These are phyloP conservation scores for Pseudachorutes palmiensis DNA, from an alignment of 1,140 invertebrate species.

Conservation along the genomic window DNA sequence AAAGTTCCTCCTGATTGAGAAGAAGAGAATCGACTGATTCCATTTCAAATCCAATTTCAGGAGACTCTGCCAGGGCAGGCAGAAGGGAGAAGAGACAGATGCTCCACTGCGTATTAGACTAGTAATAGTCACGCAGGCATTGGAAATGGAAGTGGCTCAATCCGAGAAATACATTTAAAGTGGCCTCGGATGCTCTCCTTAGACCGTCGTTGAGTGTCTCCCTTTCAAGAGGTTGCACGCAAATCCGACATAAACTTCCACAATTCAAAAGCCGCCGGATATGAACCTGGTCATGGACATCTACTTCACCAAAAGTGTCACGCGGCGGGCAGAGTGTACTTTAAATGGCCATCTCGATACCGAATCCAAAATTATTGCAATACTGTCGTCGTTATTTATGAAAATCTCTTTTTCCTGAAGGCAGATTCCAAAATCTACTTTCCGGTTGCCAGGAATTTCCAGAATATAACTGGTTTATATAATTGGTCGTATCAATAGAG, in stretches of 20 bases:
- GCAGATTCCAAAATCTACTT: not conserved
- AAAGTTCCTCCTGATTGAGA: too few relatives aligned
- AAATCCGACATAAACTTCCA: too few relatives aligned
- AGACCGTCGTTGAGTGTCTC: too few relatives aligned
- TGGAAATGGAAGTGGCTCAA: not conserved
- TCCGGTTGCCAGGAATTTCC: too few relatives aligned
- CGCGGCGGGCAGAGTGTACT: not conserved
- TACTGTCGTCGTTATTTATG: not conserved
- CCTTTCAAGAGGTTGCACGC: not conserved
- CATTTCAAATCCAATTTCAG: conserved; percentile 6
- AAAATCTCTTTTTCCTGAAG: not conserved
- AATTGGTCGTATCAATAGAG: too few relatives aligned
- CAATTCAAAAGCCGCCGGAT: not conserved
- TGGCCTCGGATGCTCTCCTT: not conserved
- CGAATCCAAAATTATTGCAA: not conserved
- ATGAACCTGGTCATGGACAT: not conserved
- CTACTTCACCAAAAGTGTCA: not conserved
- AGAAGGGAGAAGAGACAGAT: not conserved
- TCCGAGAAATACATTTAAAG: not conserved
- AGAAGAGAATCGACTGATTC: conserved; percentile 1
- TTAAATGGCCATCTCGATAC: not conserved
- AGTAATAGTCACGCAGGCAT: not conserved
- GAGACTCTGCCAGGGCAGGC: not conserved
- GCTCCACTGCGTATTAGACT: not conserved
- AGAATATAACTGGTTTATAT: too few relatives aligned